These are phyloP conservation scores for Cryptoleucopteryx plumbea DNA, from an alignment of 2,113 vertebrate genomes.

Conservation along the genomic window DNA sequence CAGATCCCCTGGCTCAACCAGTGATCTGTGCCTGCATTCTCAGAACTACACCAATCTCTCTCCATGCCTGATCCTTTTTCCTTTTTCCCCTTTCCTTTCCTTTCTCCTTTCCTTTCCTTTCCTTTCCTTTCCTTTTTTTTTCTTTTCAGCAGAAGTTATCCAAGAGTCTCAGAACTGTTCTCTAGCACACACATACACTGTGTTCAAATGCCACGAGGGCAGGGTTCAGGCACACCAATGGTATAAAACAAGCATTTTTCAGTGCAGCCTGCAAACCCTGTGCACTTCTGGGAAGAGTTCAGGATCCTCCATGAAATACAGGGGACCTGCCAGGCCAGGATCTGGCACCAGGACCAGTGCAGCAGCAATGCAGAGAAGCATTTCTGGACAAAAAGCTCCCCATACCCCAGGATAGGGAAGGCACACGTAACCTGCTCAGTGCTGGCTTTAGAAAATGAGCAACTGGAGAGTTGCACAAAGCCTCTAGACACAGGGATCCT, in stretches of 20 bases:
- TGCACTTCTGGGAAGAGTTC: not conserved
- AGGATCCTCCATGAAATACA: not conserved
- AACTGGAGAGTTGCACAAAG: not conserved
- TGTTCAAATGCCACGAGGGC: not conserved
- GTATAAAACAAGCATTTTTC: not conserved
- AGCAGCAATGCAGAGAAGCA: not conserved
- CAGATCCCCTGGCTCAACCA: not conserved
- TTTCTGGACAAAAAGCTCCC: not conserved
- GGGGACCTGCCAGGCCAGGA: not conserved
- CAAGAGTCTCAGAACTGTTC: not conserved
- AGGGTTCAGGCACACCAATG: not conserved
- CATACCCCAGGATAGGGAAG: not conserved
- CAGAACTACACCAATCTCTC: not conserved
- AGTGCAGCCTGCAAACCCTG: not conserved
- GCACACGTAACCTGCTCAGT: not conserved
- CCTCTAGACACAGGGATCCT: not conserved
- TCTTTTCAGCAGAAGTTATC: not conserved
- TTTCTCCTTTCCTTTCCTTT: too few relatives aligned
- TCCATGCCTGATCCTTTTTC: too few relatives aligned
- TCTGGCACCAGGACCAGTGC: not conserved
- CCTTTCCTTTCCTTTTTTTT: too few relatives aligned
- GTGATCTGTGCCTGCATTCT: not conserved
- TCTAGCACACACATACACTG: too few relatives aligned
- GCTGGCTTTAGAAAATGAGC: not conserved
- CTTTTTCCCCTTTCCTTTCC: too few relatives aligned